Evolutionary conservation across 2,888 invertebrate genomes (phyloP).

Genomic region (Plusia festucae): DNA sequence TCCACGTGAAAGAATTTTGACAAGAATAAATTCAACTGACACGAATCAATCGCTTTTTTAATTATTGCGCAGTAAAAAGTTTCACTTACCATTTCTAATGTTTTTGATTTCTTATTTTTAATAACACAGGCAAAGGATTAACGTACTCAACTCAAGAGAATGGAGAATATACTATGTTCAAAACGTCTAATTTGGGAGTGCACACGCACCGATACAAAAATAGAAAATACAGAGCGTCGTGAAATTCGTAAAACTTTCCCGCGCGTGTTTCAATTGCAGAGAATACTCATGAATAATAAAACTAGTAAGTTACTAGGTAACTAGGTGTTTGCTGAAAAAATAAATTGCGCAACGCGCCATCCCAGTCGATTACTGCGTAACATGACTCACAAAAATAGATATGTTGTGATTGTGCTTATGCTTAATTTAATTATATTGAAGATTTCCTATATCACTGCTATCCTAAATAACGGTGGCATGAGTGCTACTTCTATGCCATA

Average conservation of each 20-base stretch:
- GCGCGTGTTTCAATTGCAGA: constrained; percentile 65
- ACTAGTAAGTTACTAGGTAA: constrained; percentile 13
- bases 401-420: constrained; percentile 14
- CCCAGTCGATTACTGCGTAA: constrained; percentile 13
- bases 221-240: constrained; percentile 74
- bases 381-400: constrained; percentile 15
- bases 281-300: constrained; percentile 51
- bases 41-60: constrained; percentile 14
- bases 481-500: background rate
- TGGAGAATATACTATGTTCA: constrained; percentile 67
- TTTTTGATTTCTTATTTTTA: constrained; percentile 25
- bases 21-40: constrained; percentile 30
- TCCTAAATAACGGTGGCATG: no score
- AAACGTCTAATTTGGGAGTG: constrained; percentile 82
- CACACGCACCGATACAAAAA: constrained; percentile 79
- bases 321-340: constrained; percentile 35
- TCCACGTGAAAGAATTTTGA: constrained; percentile 28
- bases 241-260: constrained; percentile 74
- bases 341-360: constrained; percentile 30
- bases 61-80: constrained; percentile 46
- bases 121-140: constrained; percentile 45
- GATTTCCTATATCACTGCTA: no score
- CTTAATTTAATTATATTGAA: constrained; percentile 26
- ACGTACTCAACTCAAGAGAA: constrained; percentile 55
- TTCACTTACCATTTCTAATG: constrained; percentile 64